phyloP scores from a whole-genome alignment of 2,888 invertebrate species.

The Crossocerus cetratus region DNA sequence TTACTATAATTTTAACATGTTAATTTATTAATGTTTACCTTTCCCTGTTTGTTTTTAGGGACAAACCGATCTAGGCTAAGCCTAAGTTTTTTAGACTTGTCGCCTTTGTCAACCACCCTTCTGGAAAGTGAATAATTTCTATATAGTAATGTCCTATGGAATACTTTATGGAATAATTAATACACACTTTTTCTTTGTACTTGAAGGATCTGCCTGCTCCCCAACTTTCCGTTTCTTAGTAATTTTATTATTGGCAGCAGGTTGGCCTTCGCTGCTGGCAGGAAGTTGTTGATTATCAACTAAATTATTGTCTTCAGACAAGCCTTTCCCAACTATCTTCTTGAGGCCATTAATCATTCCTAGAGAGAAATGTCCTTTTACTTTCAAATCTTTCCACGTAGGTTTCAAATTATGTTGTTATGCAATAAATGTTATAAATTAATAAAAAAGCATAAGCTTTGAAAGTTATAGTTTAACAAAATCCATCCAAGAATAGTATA shows the following conservation, averaged over 20 bases:
- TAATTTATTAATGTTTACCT: conserved; percentile 6
- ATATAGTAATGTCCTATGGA: background rate
- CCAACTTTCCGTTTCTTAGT: conserved; percentile 83
- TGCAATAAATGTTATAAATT: too few relatives aligned
- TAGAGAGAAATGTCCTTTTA: conserved; percentile 65
- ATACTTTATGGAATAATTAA: background rate
- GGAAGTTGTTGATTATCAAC: conserved; percentile 51
- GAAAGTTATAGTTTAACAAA: too few relatives aligned
- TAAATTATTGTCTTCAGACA: conserved; percentile 74
- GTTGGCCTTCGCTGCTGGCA: conserved; percentile 64
- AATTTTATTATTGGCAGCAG: conserved; percentile 81
- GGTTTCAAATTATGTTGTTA: too few relatives aligned
- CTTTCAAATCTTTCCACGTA: too few relatives aligned
- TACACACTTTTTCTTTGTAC: conserved; percentile 84
- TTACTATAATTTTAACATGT: background rate
- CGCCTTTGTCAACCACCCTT: conserved; percentile 62
- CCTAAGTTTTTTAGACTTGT: conserved; percentile 70
- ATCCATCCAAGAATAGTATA: too few relatives aligned
- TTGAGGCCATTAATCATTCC: conserved; percentile 88
- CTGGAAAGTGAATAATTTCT: conserved; percentile 49
- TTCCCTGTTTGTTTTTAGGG: conserved; percentile 65
- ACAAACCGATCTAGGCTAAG: conserved; percentile 72
- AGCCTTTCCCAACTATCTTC: conserved; percentile 85
- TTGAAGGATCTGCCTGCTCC: conserved; percentile 80
- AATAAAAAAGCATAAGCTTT: too few relatives aligned